Conservation (phyloP, 1,140 invertebrate species). For the Megalopta genalis region DNA sequence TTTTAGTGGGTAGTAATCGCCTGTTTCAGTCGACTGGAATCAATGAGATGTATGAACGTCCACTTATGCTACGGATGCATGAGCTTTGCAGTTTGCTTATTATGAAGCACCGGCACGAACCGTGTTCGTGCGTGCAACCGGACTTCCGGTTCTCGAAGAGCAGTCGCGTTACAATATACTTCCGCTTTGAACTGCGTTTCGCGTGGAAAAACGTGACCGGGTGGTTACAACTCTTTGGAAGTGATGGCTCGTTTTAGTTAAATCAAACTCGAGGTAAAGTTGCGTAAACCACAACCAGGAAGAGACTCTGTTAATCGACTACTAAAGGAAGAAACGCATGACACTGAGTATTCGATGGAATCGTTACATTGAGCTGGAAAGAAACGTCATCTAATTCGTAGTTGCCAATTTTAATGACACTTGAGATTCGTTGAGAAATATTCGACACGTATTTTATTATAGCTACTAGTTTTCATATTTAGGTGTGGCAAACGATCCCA, state of each 20-base stretch:
- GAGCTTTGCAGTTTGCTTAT: neutral
- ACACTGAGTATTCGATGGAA: neutral
- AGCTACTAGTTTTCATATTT: too few relatives aligned
- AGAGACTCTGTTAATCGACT: neutral
- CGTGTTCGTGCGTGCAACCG: conserved; percentile 4
- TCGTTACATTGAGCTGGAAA: neutral
- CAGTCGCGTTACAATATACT: neutral
- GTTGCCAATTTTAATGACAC: too few relatives aligned
- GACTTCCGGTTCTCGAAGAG: conserved; percentile 1
- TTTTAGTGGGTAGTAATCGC: too few relatives aligned
- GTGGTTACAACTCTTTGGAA: conserved; percentile 8
- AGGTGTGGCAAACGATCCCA: too few relatives aligned
- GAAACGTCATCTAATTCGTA: too few relatives aligned
- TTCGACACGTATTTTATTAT: too few relatives aligned
- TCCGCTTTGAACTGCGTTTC: conserved; percentile 1
- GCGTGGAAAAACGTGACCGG: neutral
- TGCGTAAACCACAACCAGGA: neutral
- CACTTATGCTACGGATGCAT: neutral
- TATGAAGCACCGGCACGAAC: conserved; percentile 14
- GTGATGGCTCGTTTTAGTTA: neutral
- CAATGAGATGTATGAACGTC: neutral
- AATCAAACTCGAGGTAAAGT: neutral
- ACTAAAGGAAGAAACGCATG: neutral
- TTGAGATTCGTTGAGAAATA: too few relatives aligned
- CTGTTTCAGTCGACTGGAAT: neutral